phyloP scores from a whole-genome alignment of 2,797 vertebrate genomes.

The Macroramphosus scolopax region DNA sequence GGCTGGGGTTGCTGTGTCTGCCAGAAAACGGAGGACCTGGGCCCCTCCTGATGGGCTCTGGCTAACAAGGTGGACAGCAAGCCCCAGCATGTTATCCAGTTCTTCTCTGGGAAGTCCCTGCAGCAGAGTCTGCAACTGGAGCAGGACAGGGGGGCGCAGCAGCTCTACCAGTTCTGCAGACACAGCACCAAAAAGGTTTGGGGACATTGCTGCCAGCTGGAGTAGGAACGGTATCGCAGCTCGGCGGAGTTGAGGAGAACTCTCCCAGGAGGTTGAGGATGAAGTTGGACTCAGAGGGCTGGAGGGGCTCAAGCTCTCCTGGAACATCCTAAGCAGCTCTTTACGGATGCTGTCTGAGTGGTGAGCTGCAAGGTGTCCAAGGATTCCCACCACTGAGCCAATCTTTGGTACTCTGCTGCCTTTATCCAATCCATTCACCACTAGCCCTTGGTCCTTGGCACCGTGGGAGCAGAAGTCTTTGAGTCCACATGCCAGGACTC shows the following conservation, averaged over 20 bases:
- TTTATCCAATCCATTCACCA: constrained; percentile 70
- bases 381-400: constrained; percentile 92
- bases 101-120: constrained; percentile 85
- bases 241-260: constrained; percentile 80
- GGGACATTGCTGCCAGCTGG: constrained; percentile 90
- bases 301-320: constrained; percentile 83
- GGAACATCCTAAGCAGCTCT: constrained; percentile 92
- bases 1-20: constrained; percentile 89
- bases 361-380: constrained; percentile 88
- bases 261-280: constrained; percentile 75
- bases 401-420: constrained; percentile 88
- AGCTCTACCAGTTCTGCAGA: constrained; percentile 89
- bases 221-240: constrained; percentile 90
- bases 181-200: constrained; percentile 84
- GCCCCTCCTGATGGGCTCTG: constrained; percentile 89
- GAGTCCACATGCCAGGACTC: constrained; percentile 91
- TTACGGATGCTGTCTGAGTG: constrained; percentile 91
- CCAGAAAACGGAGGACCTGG: constrained; percentile 85
- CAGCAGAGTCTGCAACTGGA: constrained; percentile 88
- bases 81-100: constrained; percentile 85
- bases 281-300: constrained; percentile 70
- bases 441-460: constrained; percentile 61
- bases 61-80: constrained; percentile 89
- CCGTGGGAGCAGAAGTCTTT: constrained; percentile 92
- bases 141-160: constrained; percentile 81